A percentile compares a stretch with the other conserved stretches of the same genome.
These are phyloP conservation scores for Limanda limanda DNA, from an alignment of 2,113 vertebrate species.

Conservation along the genomic window DNA sequence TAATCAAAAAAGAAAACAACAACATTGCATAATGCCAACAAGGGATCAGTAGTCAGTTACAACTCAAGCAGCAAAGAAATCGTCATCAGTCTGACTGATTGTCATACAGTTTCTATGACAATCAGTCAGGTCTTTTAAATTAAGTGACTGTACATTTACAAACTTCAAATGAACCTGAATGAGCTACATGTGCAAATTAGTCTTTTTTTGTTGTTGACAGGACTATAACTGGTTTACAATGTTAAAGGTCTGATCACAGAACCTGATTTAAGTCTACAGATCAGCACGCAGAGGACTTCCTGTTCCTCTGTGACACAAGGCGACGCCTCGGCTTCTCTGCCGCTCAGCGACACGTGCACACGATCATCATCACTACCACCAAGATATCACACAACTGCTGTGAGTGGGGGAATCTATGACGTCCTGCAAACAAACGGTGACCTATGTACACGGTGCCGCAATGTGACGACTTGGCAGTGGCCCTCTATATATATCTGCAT, in stretches of 20 bases:
- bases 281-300: too few species aligned
- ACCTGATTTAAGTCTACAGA: slow-evolving; percentile 3
- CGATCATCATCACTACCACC: slow-evolving; percentile 48
- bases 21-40: slow-evolving; percentile 49
- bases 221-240: slow-evolving; percentile 44
- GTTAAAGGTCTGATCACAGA: slow-evolving; percentile 38
- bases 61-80: slow-evolving; percentile 56
- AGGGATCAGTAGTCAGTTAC: slow-evolving; percentile 50
- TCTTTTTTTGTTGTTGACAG: slow-evolving; percentile 39
- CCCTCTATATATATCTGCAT: slow-evolving; percentile 53
- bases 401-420: slow-evolving; percentile 19
- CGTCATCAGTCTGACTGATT: slow-evolving; percentile 17
- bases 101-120: slow-evolving; percentile 45
- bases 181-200: slow-evolving; percentile 70
- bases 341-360: slow-evolving; percentile 45
- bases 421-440: slow-evolving; percentile 20
- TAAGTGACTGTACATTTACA: slow-evolving; percentile 60
- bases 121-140: slow-evolving; percentile 39
- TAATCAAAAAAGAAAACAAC: not conserved
- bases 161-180: slow-evolving; percentile 61
- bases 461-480: slow-evolving; percentile 46
- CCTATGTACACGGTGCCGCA: slow-evolving; percentile 1
- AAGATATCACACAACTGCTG: slow-evolving; percentile 31
- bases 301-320: slow-evolving; percentile 37
- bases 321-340: slow-evolving; percentile 26